Conservation (phyloP, 1,140 invertebrate genomes). For the Odontomachus brunneus region DNA sequence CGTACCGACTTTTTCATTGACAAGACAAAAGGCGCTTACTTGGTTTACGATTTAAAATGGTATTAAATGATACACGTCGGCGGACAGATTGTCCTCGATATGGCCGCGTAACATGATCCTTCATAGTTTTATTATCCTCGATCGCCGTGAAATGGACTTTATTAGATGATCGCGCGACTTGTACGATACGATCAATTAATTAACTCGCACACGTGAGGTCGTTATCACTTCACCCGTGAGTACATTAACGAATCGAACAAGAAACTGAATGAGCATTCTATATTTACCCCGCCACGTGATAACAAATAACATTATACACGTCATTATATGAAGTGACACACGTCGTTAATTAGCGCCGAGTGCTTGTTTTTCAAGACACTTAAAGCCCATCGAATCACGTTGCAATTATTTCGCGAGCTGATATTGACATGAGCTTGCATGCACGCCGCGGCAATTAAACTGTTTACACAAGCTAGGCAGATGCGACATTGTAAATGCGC, state of each 20-base stretch:
- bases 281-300: too few relatives aligned
- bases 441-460: constrained; percentile 33
- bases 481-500: constrained; percentile 22
- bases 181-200: constrained; percentile 12
- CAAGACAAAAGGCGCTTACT: neutral
- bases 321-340: neutral
- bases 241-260: neutral
- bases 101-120: constrained; percentile 14
- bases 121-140: neutral
- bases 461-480: constrained; percentile 30
- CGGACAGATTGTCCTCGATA: constrained; percentile 18
- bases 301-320: too few relatives aligned
- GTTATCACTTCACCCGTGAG: too few relatives aligned
- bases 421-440: constrained; percentile 23
- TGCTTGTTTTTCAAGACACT: neutral
- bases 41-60: neutral
- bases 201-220: neutral
- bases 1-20: too few relatives aligned
- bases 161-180: neutral
- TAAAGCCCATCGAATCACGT: constrained; percentile 7
- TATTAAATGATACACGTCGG: neutral
- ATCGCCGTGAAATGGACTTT: neutral
- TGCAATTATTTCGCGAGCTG: constrained; percentile 30
- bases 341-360: neutral
- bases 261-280: too few relatives aligned